Base-by-base conservation (phyloP, 53 echinoderm and acorn worm species). In the Holothuria scabra region DNA sequence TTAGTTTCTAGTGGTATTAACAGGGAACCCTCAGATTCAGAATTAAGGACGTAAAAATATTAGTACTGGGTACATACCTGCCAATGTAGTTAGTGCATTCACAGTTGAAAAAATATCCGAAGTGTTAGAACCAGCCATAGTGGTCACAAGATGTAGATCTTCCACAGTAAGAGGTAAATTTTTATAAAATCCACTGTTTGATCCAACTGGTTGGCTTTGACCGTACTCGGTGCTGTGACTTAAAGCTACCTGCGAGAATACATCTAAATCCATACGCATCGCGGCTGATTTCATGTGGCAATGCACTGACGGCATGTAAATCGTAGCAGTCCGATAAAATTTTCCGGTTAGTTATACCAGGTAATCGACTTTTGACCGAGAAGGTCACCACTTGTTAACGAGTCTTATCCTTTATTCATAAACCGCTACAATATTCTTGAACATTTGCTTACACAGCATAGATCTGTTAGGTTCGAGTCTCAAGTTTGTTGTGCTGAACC, bases 221-320 rank as follows among this genome's bases (percentile, higher is more conserved):
- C 92, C 90, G 48, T 87, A 88, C 84, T 92, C 95, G 83, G 90
- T 41, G 10, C 41, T 90, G 83, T 92, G 95, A 88, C 90, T 95
- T 60, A 94, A 85, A 58, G 95, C 95, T 65, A 90, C 95, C 79
- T 92, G 92, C 62, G 92, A 95, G 84, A 92, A 90, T 74, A 92
- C 92, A 78, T 92, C 95, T 88, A 92, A 85, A 92, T 95, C 95
- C 95, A 92, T 95, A 88, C 95, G 95, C 95, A 95, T 95, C 88
- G 92, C 95, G 95, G 85, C 68, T 74, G 95, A 83, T 92, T 95
- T 81, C 65, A 46, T 48, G 23, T 32, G 41, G 62, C 26, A 61
- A 63, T 61, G 82, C 82, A 62, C 82, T 12, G 38, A 64, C 48
- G 82, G 82, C 82, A 81, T 81, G 28, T 37, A 81, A 81, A 81